Conservation (phyloP, 2,797 vertebrate genomes). For the Poeciliopsis infans region DNA sequence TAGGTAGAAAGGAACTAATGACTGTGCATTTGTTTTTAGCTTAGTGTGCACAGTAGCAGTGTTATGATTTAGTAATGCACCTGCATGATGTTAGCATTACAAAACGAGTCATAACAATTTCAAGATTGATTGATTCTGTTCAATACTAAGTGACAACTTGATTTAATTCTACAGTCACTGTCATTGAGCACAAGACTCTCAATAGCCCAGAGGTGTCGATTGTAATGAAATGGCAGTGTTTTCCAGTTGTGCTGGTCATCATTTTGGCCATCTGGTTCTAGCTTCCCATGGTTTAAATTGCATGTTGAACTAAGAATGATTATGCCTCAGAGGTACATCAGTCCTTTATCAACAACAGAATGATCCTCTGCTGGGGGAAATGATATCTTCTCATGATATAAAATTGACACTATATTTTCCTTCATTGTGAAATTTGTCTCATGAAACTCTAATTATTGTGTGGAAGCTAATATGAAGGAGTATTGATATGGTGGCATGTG, state of each 20-base stretch:
- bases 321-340: background rate
- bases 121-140: conserved; percentile 20
- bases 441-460: background rate
- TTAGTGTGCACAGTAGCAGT: conserved; percentile 11
- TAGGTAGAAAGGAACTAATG: background rate
- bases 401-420: background rate
- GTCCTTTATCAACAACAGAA: background rate
- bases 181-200: conserved; percentile 8
- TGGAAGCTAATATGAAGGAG: background rate
- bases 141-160: conserved; percentile 33
- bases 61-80: conserved; percentile 19
- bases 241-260: conserved; percentile 4
- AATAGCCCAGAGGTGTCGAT: conserved; percentile 25
- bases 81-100: conserved; percentile 15
- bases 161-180: conserved; percentile 24
- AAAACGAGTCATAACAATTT: conserved; percentile 46
- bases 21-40: background rate
- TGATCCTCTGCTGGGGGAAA: background rate
- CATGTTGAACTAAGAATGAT: background rate
- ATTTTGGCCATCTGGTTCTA: conserved; percentile 1
- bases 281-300: conserved; percentile 1
- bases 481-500: background rate
- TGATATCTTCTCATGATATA: background rate
- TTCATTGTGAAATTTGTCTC: background rate
- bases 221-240: conserved; percentile 25